Evolutionary conservation across 2,888 invertebrate species (phyloP).

Genomic region (Tenthredo distinguenda): DNA sequence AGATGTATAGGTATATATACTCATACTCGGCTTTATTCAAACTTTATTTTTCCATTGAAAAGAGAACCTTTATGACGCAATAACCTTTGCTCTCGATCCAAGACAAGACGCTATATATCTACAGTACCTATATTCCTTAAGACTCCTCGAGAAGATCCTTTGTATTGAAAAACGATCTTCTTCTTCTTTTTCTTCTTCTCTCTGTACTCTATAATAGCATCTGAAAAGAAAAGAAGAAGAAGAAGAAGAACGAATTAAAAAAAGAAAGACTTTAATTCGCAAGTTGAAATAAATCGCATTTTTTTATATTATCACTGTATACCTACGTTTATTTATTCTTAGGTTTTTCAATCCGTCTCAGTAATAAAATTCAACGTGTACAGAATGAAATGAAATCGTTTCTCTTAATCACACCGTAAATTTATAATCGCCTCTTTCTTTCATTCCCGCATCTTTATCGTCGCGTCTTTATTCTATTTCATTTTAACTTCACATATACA

Average conservation of each 20-base stretch:
- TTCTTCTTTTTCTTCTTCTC: background rate
- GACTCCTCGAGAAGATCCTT: background rate
- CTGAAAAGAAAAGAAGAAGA: background rate
- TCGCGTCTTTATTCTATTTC: background rate
- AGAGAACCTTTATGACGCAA: constrained; percentile 37
- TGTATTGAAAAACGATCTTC: background rate
- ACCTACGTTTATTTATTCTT: background rate
- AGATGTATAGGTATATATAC: background rate
- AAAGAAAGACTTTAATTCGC: background rate
- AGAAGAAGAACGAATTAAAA: background rate
- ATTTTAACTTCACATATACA: background rate
- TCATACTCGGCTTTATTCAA: constrained; percentile 6
- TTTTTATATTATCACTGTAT: background rate
- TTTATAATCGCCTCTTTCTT: background rate
- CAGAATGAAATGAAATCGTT: background rate
- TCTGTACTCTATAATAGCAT: background rate
- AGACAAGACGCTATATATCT: constrained; percentile 9
- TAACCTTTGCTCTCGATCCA: constrained; percentile 42
- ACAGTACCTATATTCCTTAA: background rate
- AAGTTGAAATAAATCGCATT: background rate
- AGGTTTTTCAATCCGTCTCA: background rate
- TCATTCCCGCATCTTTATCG: background rate
- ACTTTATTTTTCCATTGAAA: constrained; percentile 32
- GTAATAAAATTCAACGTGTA: background rate
- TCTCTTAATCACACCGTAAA: background rate